Conservation (phyloP, 1,140 invertebrate species). For the Battus philenor region DNA sequence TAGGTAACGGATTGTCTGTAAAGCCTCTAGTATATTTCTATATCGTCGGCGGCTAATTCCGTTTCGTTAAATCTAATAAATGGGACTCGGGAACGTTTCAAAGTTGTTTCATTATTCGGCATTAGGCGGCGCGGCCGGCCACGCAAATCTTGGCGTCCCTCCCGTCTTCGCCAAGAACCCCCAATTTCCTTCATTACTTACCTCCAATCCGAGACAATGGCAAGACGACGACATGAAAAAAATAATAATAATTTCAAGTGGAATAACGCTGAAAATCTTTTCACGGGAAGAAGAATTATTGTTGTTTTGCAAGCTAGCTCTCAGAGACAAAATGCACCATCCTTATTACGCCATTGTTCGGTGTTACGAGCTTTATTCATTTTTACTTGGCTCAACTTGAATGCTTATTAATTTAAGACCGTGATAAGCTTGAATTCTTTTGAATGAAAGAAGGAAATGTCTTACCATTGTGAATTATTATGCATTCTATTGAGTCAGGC, state of each 20-base stretch:
- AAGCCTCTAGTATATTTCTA: constrained; percentile 24
- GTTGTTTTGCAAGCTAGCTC: constrained; percentile 73
- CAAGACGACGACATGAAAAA: constrained; percentile 71
- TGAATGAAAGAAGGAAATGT: constrained; percentile 67
- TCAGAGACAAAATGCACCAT: constrained; percentile 72
- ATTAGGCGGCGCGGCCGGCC: constrained; percentile 60
- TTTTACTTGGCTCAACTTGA: constrained; percentile 75
- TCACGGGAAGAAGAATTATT: constrained; percentile 73
- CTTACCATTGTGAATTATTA: constrained; percentile 68
- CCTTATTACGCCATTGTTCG: constrained; percentile 72
- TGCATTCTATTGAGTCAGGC: constrained; percentile 53
- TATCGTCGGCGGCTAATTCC: constrained; percentile 43
- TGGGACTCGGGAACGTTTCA: constrained; percentile 52
- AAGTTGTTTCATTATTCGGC: constrained; percentile 69
- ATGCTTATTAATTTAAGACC: constrained; percentile 75
- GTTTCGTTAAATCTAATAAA: constrained; percentile 64
- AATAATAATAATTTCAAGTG: constrained; percentile 75
- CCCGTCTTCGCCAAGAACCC: constrained; percentile 47
- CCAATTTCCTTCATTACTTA: constrained; percentile 75
- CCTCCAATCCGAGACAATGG: constrained; percentile 70
- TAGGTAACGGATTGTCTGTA: no score
- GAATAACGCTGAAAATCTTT: constrained; percentile 75
- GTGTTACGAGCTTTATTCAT: constrained; percentile 73
- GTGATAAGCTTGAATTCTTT: constrained; percentile 73
- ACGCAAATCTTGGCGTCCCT: constrained; percentile 67